Evolutionary conservation across 2,113 vertebrate genomes (phyloP).

Genomic region (Phasianus colchicus): DNA sequence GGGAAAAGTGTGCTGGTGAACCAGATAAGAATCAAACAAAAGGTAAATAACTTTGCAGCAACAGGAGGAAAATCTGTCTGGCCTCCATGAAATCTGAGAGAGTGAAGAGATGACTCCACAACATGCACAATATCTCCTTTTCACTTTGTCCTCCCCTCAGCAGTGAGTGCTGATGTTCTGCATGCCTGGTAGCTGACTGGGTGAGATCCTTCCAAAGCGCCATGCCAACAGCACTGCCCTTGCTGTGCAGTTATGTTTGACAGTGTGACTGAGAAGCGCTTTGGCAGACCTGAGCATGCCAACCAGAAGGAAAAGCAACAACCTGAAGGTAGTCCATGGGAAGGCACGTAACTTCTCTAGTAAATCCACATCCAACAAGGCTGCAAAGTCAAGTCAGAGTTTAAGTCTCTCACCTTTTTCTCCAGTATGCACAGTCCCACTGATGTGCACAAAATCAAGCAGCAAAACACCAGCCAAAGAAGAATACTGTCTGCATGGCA

Average conservation of each 20-base stretch:
- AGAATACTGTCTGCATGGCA: background rate
- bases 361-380: background rate
- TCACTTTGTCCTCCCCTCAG: background rate
- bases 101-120: background rate
- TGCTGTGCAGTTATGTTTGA: too few relatives aligned
- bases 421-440: background rate
- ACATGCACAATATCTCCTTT: too few relatives aligned
- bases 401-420: too few relatives aligned
- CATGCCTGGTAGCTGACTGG: background rate
- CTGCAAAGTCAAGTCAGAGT: background rate
- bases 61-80: background rate
- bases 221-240: background rate
- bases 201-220: accelerated
- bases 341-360: background rate
- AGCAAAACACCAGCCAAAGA: background rate
- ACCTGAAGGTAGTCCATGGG: background rate
- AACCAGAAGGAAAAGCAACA: background rate
- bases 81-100: accelerated
- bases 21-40: background rate
- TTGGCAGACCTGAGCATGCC: too few relatives aligned
- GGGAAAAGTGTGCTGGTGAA: background rate
- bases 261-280: background rate
- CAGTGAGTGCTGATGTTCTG: background rate
- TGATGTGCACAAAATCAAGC: background rate
- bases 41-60: background rate